Base-by-base conservation (phyloP, 1,140 invertebrate species). In the Linepithema humile region DNA sequence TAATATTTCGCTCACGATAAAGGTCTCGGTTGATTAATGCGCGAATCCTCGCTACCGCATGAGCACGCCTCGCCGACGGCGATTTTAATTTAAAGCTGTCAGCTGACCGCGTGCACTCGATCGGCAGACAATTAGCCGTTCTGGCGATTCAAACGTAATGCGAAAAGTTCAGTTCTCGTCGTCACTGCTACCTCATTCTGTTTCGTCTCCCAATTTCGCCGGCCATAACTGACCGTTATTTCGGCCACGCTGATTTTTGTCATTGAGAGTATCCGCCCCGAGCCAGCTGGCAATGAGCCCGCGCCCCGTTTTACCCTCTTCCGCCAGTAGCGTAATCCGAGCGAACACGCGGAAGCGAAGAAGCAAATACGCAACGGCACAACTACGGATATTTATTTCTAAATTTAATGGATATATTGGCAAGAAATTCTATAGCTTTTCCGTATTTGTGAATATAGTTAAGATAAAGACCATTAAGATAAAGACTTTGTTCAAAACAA, bases 211-310 rank as follows among this genome's bases (percentile, higher is more conserved):
- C 17, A 20, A 69, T 43, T 70, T 53, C 6, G 5, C 10, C 48
- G 23, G 23, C 5, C 35, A 40, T 32, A 55, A 78, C 35, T 40
- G 69, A 20, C 23, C 32, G 75, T 55, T 80, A 80, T 80, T 80
- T 80, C 48, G n/a, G 48, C 64, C 3, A 80, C 35, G 35, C n/a
- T 69, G 48, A 80, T 80, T 43, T 80, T 38, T 55, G 75, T 55
- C 62, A 55, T 40, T 60, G 20, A 50, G n/a, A n/a, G n/a, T 3
- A 4, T 38, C 23, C 48, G n/a, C 26, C 26, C 35, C 35, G 17
- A 29, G 75, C 75, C 75, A 80, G n/a, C 75, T 80, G 75, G 75
- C 75, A 80, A 32, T 35, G 10, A 48, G 75, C 75, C 75, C 35
- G n/a, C 35, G 12, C 20, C n/a, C 40, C n/a, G n/a, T 65, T 65